Conservation (phyloP, 2,888 invertebrate genomes). For the Cepaea hortensis region DNA sequence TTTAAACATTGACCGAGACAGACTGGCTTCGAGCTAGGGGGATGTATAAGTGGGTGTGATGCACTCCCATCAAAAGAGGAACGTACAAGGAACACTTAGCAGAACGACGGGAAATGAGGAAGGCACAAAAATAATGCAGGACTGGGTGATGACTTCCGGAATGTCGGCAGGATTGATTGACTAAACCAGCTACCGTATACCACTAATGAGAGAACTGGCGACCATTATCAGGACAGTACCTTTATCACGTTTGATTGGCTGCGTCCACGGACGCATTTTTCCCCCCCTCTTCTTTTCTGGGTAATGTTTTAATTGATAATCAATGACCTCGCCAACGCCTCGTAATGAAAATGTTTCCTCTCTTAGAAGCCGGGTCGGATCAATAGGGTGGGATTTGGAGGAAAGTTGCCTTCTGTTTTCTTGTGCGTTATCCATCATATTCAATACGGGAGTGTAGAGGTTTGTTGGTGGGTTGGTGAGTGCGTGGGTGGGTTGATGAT, state of each 20-base stretch:
- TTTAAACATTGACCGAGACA: too few relatives aligned
- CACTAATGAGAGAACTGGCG: constrained; percentile 22
- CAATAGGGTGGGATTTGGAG: constrained; percentile 1
- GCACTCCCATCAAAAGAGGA: neutral
- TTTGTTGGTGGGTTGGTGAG: too few relatives aligned
- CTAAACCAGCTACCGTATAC: neutral
- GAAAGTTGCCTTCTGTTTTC: too few relatives aligned
- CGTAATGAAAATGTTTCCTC: constrained; percentile 43
- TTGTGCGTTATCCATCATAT: too few relatives aligned
- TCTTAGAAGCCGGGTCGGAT: neutral
- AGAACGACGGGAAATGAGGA: neutral
- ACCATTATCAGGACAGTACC: constrained; percentile 26
- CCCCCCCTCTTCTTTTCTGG: constrained; percentile 5
- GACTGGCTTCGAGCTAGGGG: too few relatives aligned
- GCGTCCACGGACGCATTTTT: constrained; percentile 21
- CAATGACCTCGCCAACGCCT: constrained; percentile 7
- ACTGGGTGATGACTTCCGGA: constrained; percentile 15
- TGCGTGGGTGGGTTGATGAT: too few relatives aligned
- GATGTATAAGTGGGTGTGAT: too few relatives aligned
- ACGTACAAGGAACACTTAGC: neutral
- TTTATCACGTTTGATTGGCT: constrained; percentile 39
- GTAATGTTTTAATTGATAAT: constrained; percentile 46
- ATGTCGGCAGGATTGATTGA: constrained; percentile 21
- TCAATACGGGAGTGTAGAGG: too few relatives aligned
- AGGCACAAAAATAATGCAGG: constrained; percentile 29